These are phyloP conservation scores for Acanthaster planci DNA, from an alignment of 35 echinoderm and acorn worm species.

Conservation along the genomic window DNA sequence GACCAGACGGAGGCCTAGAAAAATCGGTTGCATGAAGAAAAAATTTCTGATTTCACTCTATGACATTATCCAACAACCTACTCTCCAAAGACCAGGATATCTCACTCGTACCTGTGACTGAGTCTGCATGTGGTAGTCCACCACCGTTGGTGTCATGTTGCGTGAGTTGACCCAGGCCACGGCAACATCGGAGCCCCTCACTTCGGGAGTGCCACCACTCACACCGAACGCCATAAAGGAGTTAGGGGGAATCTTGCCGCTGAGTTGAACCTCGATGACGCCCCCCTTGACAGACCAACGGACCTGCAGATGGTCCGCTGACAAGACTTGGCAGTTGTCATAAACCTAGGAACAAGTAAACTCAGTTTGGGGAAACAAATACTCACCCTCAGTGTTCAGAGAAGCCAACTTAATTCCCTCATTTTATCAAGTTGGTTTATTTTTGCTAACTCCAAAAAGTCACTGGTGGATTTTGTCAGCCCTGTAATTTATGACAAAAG, in stretches of 20 bases:
- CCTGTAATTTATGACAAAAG: no score
- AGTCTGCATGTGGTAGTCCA: constrained; percentile 57
- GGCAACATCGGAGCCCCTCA: constrained; percentile 55
- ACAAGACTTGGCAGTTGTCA: constrained; percentile 77
- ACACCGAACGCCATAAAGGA: constrained; percentile 84
- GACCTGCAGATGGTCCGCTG: constrained; percentile 64
- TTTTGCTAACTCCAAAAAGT: no score
- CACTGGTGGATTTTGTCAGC: no score
- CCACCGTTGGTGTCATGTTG: constrained; percentile 1
- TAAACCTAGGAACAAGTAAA: constrained; percentile 12
- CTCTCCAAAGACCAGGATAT: no score
- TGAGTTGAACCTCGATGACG: constrained; percentile 53
- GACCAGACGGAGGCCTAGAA: not conserved
- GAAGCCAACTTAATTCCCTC: not conserved
- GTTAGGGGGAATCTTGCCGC: constrained; percentile 37
- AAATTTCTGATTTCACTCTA: not conserved
- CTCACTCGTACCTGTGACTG: constrained; percentile 50
- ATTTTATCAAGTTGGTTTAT: not conserved
- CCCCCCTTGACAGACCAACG: constrained; percentile 65
- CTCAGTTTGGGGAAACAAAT: not conserved
- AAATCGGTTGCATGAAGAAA: not conserved
- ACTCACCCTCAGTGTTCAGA: not conserved
- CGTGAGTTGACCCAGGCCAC: constrained; percentile 67
- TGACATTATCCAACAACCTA: not conserved
- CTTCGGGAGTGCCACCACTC: constrained; percentile 56